A percentile compares a stretch with the other conserved stretches of the same genome.
phyloP scores from a whole-genome alignment of 2,888 invertebrate species.

The Philaethria dido region DNA sequence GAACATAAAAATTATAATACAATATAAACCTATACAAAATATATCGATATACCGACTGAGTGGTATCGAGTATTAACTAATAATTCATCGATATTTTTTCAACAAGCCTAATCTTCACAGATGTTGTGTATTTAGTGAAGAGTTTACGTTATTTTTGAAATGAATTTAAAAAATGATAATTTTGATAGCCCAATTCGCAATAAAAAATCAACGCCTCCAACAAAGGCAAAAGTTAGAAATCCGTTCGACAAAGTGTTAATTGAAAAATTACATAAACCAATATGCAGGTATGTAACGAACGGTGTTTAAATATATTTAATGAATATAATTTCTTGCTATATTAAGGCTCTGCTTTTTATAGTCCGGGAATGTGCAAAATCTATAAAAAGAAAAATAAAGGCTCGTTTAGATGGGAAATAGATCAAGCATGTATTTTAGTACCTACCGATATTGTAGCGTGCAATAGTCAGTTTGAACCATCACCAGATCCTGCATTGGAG shows the following conservation, averaged over 20 bases:
- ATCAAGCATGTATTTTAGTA: conserved; percentile 86
- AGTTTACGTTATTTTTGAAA: conserved; percentile 70
- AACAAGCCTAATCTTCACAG: background rate
- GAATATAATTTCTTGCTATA: background rate
- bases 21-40: too few species aligned
- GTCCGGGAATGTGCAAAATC: conserved; percentile 81
- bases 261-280: conserved; percentile 86
- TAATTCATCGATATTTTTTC: background rate
- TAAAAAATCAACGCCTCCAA: conserved; percentile 71
- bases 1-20: too few species aligned
- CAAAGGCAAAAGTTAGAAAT: conserved; percentile 83
- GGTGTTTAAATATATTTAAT: background rate
- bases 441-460: conserved; percentile 88
- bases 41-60: background rate
- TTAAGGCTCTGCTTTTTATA: conserved; percentile 44
- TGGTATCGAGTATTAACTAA: background rate
- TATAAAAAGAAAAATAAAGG: conserved; percentile 71
- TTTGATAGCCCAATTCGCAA: conserved; percentile 59
- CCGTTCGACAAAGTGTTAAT: conserved; percentile 87
- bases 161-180: conserved; percentile 70
- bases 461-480: conserved; percentile 84
- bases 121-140: conserved; percentile 27
- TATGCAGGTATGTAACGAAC: conserved; percentile 84
- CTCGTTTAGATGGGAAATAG: conserved; percentile 86
- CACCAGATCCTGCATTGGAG: conserved; percentile 86